Evolutionary conservation across 2,113 vertebrate genomes (phyloP).

Genomic region (Protomyctophum bolini): DNA sequence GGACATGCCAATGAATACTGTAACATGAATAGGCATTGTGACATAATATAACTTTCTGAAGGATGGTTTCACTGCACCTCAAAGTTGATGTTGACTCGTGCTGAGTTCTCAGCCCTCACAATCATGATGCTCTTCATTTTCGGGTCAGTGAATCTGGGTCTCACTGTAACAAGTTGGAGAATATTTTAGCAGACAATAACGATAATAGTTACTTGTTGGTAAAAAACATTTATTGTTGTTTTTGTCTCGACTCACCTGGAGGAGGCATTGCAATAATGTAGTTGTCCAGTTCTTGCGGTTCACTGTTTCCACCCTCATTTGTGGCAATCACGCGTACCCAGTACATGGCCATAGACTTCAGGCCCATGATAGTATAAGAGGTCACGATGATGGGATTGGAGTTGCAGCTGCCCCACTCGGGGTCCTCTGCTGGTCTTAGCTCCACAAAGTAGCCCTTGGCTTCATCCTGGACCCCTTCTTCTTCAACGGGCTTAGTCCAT

Average conservation of each 20-base stretch:
- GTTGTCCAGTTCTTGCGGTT: slow-evolving; percentile 75
- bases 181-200: neutral
- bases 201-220: neutral
- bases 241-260: slow-evolving; percentile 70
- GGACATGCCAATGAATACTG: neutral
- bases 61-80: slow-evolving; percentile 69
- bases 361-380: slow-evolving; percentile 81
- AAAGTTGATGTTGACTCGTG: slow-evolving; percentile 81
- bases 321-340: slow-evolving; percentile 81
- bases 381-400: slow-evolving; percentile 62
- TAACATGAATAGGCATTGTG: neutral
- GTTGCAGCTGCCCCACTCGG: slow-evolving; percentile 83
- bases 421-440: slow-evolving; percentile 72
- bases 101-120: slow-evolving; percentile 79
- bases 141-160: slow-evolving; percentile 81
- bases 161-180: slow-evolving; percentile 69
- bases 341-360: slow-evolving; percentile 80
- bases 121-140: slow-evolving; percentile 79
- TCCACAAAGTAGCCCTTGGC: slow-evolving; percentile 87
- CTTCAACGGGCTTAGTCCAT: slow-evolving; percentile 80
- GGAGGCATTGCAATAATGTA: slow-evolving; percentile 69
- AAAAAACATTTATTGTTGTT: neutral
- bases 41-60: neutral
- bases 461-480: slow-evolving; percentile 70
- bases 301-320: slow-evolving; percentile 77